Percentiles rank a stretch among this genome's conserved stretches.
Evolutionary conservation across 2,888 invertebrate genomes (phyloP).

Genomic region (Tenthredo livida): DNA sequence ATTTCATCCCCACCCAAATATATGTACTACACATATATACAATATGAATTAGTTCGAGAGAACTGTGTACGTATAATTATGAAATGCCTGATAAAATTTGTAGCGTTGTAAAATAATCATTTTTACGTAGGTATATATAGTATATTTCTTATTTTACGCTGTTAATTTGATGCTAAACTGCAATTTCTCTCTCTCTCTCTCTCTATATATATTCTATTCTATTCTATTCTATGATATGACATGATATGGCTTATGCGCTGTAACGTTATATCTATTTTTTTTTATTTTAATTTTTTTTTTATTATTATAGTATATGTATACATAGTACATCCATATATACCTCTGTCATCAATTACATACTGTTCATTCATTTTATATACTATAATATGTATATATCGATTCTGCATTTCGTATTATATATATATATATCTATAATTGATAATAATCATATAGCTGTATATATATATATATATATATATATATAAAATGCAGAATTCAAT

Average conservation of each 20-base stretch:
- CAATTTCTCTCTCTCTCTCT: neutral
- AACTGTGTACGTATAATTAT: neutral
- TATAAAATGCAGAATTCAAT: neutral
- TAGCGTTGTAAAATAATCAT: neutral
- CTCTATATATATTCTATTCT: neutral
- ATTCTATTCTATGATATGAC: no score
- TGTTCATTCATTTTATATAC: no score
- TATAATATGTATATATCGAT: no score
- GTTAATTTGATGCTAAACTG: neutral
- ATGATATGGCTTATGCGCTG: neutral
- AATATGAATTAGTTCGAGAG: no score
- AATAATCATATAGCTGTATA: no score
- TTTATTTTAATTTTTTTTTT: neutral
- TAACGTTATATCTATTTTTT: neutral
- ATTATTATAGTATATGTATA: no score
- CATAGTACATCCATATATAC: neutral
- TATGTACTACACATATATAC: no score
- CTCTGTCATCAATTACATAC: neutral
- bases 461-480: no score
- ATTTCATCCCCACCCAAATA: no score
- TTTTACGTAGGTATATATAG: no score
- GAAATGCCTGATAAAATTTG: neutral
- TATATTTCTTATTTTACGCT: neutral
- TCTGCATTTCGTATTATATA: no score
- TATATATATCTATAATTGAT: no score